Percentiles rank a stretch among this genome's conserved stretches.
These are phyloP conservation scores for Bradypodion pumilum DNA, from an alignment of 2,797 vertebrate species.

Conservation along the genomic window DNA sequence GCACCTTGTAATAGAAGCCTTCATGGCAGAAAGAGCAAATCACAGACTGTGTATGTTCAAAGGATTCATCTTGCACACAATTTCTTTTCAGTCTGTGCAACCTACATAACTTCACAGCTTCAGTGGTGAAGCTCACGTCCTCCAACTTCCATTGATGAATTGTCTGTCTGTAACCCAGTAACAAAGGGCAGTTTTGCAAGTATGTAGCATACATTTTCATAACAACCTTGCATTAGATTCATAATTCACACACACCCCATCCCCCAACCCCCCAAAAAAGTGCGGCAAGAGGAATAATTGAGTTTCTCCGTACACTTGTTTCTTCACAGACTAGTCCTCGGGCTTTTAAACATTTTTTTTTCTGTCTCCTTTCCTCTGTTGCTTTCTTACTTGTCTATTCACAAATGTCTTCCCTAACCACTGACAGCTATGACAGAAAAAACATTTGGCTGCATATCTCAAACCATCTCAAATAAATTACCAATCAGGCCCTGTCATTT, in stretches of 20 bases:
- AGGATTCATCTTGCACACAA: slow-evolving; percentile 41
- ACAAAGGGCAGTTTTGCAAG: slow-evolving; percentile 56
- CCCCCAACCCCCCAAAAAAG: slow-evolving; percentile 42
- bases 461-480: slow-evolving; percentile 20
- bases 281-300: slow-evolving; percentile 1
- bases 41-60: slow-evolving; percentile 23
- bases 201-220: slow-evolving; percentile 61
- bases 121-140: slow-evolving; percentile 5
- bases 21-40: slow-evolving; percentile 42
- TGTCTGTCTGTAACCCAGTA: slow-evolving; percentile 55
- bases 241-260: slow-evolving; percentile 45
- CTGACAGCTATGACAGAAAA: slow-evolving; percentile 19
- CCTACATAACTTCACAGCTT: slow-evolving; percentile 31
- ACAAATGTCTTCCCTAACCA: slow-evolving; percentile 19
- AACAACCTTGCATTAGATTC: slow-evolving; percentile 49
- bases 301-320: slow-evolving; percentile 20
- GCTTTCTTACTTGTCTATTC: slow-evolving; percentile 3
- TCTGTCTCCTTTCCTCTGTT: not conserved
- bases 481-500: not conserved
- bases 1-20: slow-evolving; percentile 26
- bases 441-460: not conserved
- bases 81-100: slow-evolving; percentile 44
- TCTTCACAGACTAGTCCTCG: not conserved
- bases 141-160: slow-evolving; percentile 44
- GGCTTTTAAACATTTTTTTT: slow-evolving; percentile 14